Evolutionary conservation across 1,140 invertebrate genomes (phyloP).

Genomic region (Zaprionus vittiger): DNA sequence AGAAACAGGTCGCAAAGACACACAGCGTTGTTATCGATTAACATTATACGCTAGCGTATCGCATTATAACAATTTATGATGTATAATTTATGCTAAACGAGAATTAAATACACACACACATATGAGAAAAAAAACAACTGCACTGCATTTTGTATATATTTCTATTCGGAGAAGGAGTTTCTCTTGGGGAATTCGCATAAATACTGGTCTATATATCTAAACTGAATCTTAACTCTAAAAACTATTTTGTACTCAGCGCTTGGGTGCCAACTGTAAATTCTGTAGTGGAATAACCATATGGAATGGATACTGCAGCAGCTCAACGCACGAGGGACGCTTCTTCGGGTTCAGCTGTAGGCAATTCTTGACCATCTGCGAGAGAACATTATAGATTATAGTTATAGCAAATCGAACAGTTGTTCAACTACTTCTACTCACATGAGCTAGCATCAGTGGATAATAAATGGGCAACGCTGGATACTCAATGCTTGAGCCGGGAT

Average conservation of each 20-base stretch:
- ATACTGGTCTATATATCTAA: slow-evolving; percentile 17
- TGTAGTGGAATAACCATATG: slow-evolving; percentile 82
- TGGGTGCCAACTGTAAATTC: slow-evolving; percentile 61
- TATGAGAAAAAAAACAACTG: slow-evolving; percentile 42
- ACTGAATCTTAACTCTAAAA: slow-evolving; percentile 9
- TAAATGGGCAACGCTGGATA: slow-evolving; percentile 86
- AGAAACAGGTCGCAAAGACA: slow-evolving; percentile 34
- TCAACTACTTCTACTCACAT: slow-evolving; percentile 50
- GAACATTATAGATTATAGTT: background rate
- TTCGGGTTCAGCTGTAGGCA: slow-evolving; percentile 91
- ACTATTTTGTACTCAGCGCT: slow-evolving; percentile 30
- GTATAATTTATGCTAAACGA: slow-evolving; percentile 76
- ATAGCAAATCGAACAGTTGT: background rate
- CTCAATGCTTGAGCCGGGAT: slow-evolving; percentile 90
- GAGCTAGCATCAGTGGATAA: slow-evolving; percentile 74
- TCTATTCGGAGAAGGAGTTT: slow-evolving; percentile 17
- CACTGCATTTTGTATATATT: slow-evolving; percentile 40
- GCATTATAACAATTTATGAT: slow-evolving; percentile 75
- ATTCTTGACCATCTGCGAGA: slow-evolving; percentile 86
- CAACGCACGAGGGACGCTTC: slow-evolving; percentile 88
- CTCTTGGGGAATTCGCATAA: slow-evolving; percentile 30
- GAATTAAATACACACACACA: slow-evolving; percentile 77
- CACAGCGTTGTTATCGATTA: slow-evolving; percentile 42
- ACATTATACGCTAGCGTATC: slow-evolving; percentile 36
- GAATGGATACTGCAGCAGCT: slow-evolving; percentile 89